A percentile compares a stretch with the other conserved stretches of the same genome.
Evolutionary conservation across 2,797 vertebrate genomes (phyloP).

Genomic region (Sylvilagus floridanus): DNA sequence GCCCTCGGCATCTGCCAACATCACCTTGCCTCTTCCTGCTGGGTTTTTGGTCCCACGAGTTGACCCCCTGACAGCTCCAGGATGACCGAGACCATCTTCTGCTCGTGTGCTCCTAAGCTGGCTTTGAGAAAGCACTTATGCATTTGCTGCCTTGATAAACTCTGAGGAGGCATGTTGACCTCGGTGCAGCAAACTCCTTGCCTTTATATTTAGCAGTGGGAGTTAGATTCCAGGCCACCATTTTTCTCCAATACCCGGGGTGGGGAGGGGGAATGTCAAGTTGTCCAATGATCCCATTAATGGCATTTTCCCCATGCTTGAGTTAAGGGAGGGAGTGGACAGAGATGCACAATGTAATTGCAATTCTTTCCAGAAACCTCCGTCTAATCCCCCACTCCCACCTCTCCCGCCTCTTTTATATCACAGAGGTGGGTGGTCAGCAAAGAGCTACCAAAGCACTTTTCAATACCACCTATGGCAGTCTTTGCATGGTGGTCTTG

Average conservation of each 20-base stretch:
- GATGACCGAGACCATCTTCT: neutral
- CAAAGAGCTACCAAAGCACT: conserved; percentile 43
- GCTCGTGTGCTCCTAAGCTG: conserved; percentile 17
- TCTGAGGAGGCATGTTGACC: neutral
- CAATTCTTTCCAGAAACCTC: conserved; percentile 43
- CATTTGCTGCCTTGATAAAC: conserved; percentile 20
- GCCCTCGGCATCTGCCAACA: neutral
- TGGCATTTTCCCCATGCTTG: conserved; percentile 28
- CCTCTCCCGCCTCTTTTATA: conserved; percentile 27
- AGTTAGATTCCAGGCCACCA: conserved; percentile 37
- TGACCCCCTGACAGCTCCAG: neutral
- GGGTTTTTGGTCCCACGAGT: neutral
- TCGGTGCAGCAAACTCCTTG: neutral
- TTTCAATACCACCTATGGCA: conserved; percentile 54
- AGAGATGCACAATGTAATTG: neutral
- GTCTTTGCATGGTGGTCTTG: conserved; percentile 32
- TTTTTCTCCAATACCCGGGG: neutral
- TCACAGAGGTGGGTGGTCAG: conserved; percentile 71
- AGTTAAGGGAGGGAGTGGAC: conserved; percentile 41
- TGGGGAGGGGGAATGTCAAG: conserved; percentile 5
- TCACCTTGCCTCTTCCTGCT: neutral
- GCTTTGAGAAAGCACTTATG: conserved; percentile 26
- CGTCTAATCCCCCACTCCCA: neutral
- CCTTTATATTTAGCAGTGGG: conserved; percentile 13
- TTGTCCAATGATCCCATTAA: conserved; percentile 45